phyloP scores from a whole-genome alignment of 1,140 invertebrate genomes.

The Metopolophium dirhodum region DNA sequence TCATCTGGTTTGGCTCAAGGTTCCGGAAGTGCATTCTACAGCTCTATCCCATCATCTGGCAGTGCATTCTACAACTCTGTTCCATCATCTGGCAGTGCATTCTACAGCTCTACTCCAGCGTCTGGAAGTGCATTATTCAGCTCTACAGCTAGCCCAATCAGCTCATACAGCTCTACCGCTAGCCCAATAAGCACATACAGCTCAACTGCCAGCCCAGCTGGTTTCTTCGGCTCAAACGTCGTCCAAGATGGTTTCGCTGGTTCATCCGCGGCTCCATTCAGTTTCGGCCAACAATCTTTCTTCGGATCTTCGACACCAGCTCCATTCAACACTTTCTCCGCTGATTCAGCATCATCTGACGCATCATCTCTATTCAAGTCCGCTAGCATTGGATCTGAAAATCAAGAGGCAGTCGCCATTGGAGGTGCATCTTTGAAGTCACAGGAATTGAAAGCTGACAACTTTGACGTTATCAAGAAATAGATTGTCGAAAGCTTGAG shows the following conservation, averaged over 20 bases:
- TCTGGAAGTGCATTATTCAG: not conserved
- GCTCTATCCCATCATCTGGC: not conserved
- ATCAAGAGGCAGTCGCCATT: not conserved
- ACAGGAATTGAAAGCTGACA: not conserved
- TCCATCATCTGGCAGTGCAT: not conserved
- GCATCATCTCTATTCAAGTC: not conserved
- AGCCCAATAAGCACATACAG: constrained; percentile 14
- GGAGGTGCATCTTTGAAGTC: not conserved
- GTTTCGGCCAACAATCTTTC: constrained; percentile 2
- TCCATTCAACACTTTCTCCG: not conserved
- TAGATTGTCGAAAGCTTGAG: not conserved
- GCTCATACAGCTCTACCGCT: not conserved
- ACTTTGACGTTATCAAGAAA: not conserved
- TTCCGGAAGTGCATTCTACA: constrained; percentile 3
- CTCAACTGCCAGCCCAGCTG: not conserved
- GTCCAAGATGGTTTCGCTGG: not conserved
- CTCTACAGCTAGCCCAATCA: too few species aligned
- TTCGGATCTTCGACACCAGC: constrained; percentile 28
- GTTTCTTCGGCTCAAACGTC: not conserved
- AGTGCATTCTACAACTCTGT: not conserved
- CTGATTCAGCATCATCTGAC: not conserved
- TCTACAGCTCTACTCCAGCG: constrained; percentile 1
- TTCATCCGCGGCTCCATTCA: not conserved
- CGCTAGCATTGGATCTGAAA: not conserved
- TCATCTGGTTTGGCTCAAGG: not conserved